Evolutionary conservation across 2,113 vertebrate genomes (phyloP).

Genomic region (Climacteris rufus): DNA sequence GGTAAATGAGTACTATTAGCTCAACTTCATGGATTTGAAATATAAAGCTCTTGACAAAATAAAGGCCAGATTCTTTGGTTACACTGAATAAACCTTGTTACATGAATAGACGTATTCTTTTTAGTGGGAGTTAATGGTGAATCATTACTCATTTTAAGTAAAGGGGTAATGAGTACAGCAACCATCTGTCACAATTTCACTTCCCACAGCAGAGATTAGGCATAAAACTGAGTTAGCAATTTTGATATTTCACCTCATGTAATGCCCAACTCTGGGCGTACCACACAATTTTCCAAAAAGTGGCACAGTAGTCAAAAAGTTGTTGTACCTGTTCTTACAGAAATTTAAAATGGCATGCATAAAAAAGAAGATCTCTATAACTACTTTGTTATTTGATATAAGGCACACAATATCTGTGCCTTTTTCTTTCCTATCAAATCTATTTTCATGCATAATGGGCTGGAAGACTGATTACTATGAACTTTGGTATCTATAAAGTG

Average conservation of each 20-base stretch:
- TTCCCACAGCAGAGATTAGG: not conserved
- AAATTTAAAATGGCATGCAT: not conserved
- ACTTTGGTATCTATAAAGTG: not conserved
- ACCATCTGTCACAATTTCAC: constrained; percentile 40
- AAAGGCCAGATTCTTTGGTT: constrained; percentile 5
- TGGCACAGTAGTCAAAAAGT: not conserved
- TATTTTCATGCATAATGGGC: not conserved
- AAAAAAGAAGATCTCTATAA: not conserved
- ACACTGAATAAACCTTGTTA: constrained; percentile 36
- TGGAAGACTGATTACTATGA: not conserved
- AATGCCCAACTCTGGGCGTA: not conserved
- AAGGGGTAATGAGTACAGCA: not conserved
- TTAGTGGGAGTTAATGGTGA: constrained; percentile 44
- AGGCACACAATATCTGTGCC: not conserved
- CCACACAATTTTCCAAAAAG: not conserved
- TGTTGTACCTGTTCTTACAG: not conserved
- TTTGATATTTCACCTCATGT: not conserved
- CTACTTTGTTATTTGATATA: not conserved
- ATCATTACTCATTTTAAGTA: constrained; percentile 46
- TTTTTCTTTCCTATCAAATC: not conserved
- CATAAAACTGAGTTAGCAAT: not conserved
- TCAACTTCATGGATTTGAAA: constrained; percentile 26
- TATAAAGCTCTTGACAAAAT: constrained; percentile 23
- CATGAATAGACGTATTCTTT: not conserved
- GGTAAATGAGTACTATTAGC: not conserved